phyloP scores from a whole-genome alignment of 2,113 vertebrate genomes.

The Progne subis region DNA sequence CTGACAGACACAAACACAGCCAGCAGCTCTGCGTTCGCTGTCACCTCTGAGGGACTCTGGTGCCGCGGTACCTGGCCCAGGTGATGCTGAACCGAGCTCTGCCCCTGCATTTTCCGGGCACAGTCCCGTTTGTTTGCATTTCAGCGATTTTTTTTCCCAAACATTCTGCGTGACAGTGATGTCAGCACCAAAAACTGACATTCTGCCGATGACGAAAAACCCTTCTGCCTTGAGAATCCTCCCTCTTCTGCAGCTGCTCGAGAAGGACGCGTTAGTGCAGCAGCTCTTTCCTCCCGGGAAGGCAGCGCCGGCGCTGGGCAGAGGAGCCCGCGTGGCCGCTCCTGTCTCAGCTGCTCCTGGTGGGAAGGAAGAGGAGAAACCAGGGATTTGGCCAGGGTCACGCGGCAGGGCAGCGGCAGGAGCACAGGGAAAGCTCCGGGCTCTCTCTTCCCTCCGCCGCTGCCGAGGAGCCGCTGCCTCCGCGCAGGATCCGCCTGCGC shows the following conservation, averaged over 20 bases:
- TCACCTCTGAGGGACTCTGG: rapidly evolving
- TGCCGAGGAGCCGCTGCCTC: not conserved
- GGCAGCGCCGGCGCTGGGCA: rapidly evolving
- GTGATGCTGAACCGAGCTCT: not conserved
- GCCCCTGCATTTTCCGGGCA: not conserved
- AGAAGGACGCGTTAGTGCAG: rapidly evolving
- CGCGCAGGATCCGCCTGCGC: rapidly evolving
- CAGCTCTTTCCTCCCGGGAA: rapidly evolving
- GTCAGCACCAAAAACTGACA: not conserved
- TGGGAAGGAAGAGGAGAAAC: not conserved
- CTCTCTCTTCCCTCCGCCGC: rapidly evolving
- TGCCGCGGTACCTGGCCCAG: not conserved
- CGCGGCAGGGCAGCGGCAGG: not conserved
- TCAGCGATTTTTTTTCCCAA: not conserved
- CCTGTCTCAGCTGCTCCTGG: not conserved
- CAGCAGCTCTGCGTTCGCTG: not conserved
- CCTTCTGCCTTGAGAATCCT: not conserved
- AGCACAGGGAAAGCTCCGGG: not conserved
- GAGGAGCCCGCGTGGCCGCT: not conserved
- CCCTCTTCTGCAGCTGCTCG: not conserved
- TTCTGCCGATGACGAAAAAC: not conserved
- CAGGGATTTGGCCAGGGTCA: not conserved
- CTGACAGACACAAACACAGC: not conserved
- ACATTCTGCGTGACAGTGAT: rapidly evolving
- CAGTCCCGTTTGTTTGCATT: not conserved